A percentile compares a stretch with the other conserved stretches of the same genome.
Evolutionary conservation across 2,113 vertebrate genomes (phyloP).

Genomic region (Circaetus gallicus): DNA sequence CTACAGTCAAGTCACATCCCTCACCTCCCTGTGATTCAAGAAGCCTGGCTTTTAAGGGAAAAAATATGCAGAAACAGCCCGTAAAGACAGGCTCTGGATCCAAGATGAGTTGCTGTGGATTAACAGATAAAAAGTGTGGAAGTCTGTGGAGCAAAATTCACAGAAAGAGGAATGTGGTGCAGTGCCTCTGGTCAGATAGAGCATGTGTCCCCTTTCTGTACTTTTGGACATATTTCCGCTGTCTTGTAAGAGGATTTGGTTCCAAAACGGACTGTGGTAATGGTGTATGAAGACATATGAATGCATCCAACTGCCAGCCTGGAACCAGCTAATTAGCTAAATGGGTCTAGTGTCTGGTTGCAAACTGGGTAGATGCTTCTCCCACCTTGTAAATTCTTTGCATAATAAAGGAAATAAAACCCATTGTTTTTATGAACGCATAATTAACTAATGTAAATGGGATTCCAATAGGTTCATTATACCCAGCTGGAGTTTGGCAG

Average conservation of each 20-base stretch:
- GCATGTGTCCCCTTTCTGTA: not conserved
- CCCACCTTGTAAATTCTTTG: slow-evolving; percentile 48
- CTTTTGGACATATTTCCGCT: not conserved
- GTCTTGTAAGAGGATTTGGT: not conserved
- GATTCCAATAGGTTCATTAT: slow-evolving; percentile 26
- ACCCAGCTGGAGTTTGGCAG: not conserved
- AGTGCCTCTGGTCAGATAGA: not conserved
- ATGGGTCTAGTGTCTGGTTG: not conserved
- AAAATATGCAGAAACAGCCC: slow-evolving; percentile 11
- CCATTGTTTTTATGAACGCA: slow-evolving; percentile 25
- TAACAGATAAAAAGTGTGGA: slow-evolving; percentile 27
- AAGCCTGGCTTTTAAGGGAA: slow-evolving; percentile 26
- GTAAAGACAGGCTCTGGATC: not conserved
- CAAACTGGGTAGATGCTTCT: not conserved
- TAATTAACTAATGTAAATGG: slow-evolving; percentile 52
- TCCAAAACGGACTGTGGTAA: not conserved
- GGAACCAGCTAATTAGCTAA: not conserved
- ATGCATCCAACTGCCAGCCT: not conserved
- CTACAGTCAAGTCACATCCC: slow-evolving; percentile 51
- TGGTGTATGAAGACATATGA: not conserved
- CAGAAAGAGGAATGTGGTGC: not conserved
- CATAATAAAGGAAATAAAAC: slow-evolving; percentile 47
- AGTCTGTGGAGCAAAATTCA: not conserved
- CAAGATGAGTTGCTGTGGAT: slow-evolving; percentile 12
- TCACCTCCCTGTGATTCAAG: slow-evolving; percentile 39